Evolutionary conservation across 64 coral and sea anemone genomes (phyloP), one percentile per base, ranked within the genome.

Genomic region (Hydrozoanthus tunicans): DNA sequence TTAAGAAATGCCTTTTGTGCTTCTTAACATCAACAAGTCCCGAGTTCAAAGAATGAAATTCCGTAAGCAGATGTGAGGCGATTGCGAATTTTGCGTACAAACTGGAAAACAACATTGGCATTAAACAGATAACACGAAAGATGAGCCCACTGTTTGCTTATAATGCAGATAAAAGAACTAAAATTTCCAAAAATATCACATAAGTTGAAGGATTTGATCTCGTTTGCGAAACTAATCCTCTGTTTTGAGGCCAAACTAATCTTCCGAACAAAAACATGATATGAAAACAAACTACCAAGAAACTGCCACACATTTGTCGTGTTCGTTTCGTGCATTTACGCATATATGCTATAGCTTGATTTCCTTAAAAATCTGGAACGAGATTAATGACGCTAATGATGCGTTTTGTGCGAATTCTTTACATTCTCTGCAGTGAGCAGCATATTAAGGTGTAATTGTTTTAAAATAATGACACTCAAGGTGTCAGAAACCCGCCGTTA

Each of bases 211-310:
- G 17, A 73, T 73, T 58, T 58, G 70, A 60, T 74, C 69, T 82
- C 68, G 25, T n/a, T 74, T 74, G 70, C 54, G 73, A 71, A 86
- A 52, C 65, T 69, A 88, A 51, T 88, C 84, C 10, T 3, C 25
- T 58, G 67, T 43, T 75, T 24, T 51, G 26, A 56, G 55, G 23
- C 54, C 13, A 59, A 72, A 58, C 5, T 88, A 74, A 88, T 88
- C 84, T 88, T 73, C 70, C 69, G 55, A 5, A 72, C 68, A 88
- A 88, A 74, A 88, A 74, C 66, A 88, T 75, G 3, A 10, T 23
- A 59, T 88, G 11, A 74, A 88, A 73, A 88, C 53, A 88, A 86
- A 88, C 26, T 76, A 76, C 9, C 9, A 52, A 76, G 0, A 11
- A 17, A 43, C 56, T 5, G 14, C 32, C 12, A 17, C 24, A 51